phyloP scores from a whole-genome alignment of 2,888 invertebrate species.

The Parthenolecanium corni region DNA sequence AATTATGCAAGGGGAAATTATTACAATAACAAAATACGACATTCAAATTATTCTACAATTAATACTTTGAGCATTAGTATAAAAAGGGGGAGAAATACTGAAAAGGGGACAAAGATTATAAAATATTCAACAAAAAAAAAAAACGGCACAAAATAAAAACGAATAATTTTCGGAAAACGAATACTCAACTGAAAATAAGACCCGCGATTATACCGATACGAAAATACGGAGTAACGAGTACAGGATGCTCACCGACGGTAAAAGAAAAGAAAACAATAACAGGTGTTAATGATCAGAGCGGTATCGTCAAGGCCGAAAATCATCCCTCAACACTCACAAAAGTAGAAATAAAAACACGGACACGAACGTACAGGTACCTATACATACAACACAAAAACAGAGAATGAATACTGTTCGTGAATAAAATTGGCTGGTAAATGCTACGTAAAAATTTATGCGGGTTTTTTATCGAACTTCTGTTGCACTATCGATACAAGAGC shows the following conservation, averaged over 20 bases:
- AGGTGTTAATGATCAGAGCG: too few relatives aligned
- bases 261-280: neutral
- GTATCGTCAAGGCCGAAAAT: too few relatives aligned
- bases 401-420: conserved; percentile 3
- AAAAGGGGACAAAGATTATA: conserved; percentile 16
- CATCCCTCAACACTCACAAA: too few relatives aligned
- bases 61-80: conserved; percentile 20
- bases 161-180: neutral
- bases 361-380: neutral
- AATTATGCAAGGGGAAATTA: neutral
- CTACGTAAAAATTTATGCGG: neutral
- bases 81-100: neutral
- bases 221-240: neutral
- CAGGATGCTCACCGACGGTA: neutral
- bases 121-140: conserved; percentile 6
- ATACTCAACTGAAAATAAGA: neutral
- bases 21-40: neutral
- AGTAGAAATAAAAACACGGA: too few relatives aligned
- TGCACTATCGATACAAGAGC: conserved; percentile 49
- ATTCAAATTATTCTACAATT: neutral
- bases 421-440: neutral
- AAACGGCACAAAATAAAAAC: too few relatives aligned
- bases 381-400: neutral
- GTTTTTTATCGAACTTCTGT: conserved; percentile 42
- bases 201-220: neutral